phyloP scores from a whole-genome alignment of 92 coral and sea anemone species.

The Parazoanthus swiftii region DNA sequence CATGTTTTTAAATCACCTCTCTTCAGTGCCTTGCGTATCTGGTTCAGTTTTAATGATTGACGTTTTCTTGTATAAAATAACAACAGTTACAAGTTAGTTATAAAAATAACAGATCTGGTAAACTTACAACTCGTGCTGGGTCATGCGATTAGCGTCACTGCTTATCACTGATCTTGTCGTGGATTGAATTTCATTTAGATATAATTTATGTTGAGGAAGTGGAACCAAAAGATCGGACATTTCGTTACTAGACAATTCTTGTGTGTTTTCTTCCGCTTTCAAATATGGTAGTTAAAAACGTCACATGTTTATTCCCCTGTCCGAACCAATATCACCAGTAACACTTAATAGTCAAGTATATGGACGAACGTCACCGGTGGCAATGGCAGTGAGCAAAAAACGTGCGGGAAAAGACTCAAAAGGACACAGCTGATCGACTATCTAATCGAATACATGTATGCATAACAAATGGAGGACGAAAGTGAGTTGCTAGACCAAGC shows the following conservation, averaged over 20 bases:
- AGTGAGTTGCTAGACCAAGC: too few species aligned
- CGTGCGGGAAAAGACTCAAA: too few species aligned
- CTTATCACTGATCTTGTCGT: not conserved
- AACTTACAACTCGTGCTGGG: not conserved
- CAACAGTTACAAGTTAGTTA: not conserved
- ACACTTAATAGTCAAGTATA: too few species aligned
- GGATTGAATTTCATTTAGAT: not conserved
- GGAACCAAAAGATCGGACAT: not conserved
- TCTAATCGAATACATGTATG: too few species aligned
- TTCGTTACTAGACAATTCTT: not conserved
- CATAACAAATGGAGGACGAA: too few species aligned
- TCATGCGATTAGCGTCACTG: not conserved
- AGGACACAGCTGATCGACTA: too few species aligned
- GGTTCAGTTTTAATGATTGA: constrained; percentile 2
- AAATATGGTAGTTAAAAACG: not conserved
- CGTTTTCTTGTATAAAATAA: constrained; percentile 1
- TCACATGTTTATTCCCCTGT: not conserved
- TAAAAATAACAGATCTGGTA: not conserved
- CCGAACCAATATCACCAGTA: too few species aligned
- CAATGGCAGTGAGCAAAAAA: too few species aligned
- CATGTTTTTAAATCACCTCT: not conserved
- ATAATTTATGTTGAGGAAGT: not conserved
- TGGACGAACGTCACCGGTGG: too few species aligned
- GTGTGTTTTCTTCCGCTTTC: not conserved
- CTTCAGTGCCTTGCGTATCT: not conserved